A percentile compares a stretch with the other conserved stretches of the same genome.
Evolutionary conservation across 2,888 invertebrate genomes (phyloP).

Genomic region (Eupsilia transversa): DNA sequence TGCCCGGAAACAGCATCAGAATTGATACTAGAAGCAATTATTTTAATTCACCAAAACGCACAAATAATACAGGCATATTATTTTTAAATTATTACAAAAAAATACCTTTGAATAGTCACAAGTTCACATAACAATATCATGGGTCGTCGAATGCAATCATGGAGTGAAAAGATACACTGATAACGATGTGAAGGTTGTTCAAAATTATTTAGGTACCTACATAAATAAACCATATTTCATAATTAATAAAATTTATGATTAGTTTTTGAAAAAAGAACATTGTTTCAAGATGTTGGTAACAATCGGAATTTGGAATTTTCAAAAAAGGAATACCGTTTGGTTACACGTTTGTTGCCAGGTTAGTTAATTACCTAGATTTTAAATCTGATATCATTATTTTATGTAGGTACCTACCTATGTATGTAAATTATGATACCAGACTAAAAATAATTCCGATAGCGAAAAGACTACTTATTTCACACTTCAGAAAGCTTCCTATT

Average conservation of each 20-base stretch:
- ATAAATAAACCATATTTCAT: conserved; percentile 37
- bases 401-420: not conserved
- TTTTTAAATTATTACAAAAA: conserved; percentile 39
- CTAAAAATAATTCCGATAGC: conserved; percentile 9
- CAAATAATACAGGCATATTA: conserved; percentile 38
- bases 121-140: conserved; percentile 55
- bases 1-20: conserved; percentile 31
- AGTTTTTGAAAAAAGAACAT: conserved; percentile 21
- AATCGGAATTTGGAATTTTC: conserved; percentile 12
- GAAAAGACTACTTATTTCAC: not conserved
- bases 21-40: conserved; percentile 53
- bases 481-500: conserved; percentile 4
- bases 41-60: conserved; percentile 46
- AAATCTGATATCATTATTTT: not conserved
- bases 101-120: conserved; percentile 41
- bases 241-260: conserved; percentile 37
- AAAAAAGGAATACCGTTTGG: not conserved
- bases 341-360: conserved; percentile 17
- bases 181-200: conserved; percentile 45
- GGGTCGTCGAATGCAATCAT: conserved; percentile 45
- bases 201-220: conserved; percentile 54
- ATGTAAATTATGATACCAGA: not conserved
- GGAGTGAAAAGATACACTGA: conserved; percentile 61
- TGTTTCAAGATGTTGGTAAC: conserved; percentile 13
- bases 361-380: not conserved